A percentile compares a stretch with the other conserved stretches of the same genome.
Evolutionary conservation across 2,888 invertebrate species (phyloP).

Genomic region (Drosophila kambysellisi): DNA sequence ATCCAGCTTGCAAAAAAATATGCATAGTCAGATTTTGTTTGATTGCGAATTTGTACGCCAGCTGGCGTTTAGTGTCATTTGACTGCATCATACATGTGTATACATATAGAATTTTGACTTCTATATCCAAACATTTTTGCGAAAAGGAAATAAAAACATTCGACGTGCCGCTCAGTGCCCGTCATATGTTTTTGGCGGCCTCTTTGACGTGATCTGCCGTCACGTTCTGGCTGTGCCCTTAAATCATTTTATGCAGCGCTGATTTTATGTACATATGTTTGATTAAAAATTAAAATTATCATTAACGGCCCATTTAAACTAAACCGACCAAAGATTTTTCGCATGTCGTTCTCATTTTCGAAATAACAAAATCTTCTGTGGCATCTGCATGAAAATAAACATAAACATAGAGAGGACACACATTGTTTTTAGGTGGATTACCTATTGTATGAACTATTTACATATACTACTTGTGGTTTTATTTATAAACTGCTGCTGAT

Average conservation of each 20-base stretch:
- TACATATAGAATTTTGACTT: not conserved
- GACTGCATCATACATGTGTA: conserved; percentile 1
- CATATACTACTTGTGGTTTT: conserved; percentile 11
- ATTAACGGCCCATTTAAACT: conserved; percentile 82
- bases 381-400: conserved; percentile 32
- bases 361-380: conserved; percentile 64
- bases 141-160: conserved; percentile 27
- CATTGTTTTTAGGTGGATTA: conserved; percentile 33
- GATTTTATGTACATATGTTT: conserved; percentile 76
- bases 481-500: conserved; percentile 31
- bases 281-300: conserved; percentile 84
- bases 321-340: conserved; percentile 82
- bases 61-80: conserved; percentile 34
- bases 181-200: conserved; percentile 68
- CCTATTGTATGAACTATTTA: conserved; percentile 51
- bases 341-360: conserved; percentile 84
- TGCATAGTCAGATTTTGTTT: conserved; percentile 11
- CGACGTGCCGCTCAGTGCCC: conserved; percentile 23
- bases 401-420: conserved; percentile 29
- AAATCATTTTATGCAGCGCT: conserved; percentile 70
- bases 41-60: conserved; percentile 26
- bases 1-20: conserved; percentile 41
- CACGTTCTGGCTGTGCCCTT: conserved; percentile 54
- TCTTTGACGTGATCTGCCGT: conserved; percentile 64
- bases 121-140: conserved; percentile 17